Conservation (phyloP, 2,888 invertebrate genomes). For the Apamea epomidion region DNA sequence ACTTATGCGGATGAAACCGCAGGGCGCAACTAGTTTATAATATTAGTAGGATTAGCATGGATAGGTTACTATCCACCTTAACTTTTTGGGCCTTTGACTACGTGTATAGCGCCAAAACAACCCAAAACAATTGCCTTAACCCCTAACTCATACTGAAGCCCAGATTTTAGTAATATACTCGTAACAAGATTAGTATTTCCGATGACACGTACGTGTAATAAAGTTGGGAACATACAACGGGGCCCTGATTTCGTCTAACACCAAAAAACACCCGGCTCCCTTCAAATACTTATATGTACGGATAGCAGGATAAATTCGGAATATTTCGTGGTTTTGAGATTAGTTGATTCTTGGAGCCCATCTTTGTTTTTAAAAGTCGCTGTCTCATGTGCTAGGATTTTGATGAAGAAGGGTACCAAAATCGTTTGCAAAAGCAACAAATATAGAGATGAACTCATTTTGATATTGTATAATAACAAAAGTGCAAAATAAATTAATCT, state of each 20-base stretch:
- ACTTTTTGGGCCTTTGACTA: background rate
- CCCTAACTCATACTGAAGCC: slow-evolving; percentile 11
- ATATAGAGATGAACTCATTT: no score
- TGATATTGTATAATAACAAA: no score
- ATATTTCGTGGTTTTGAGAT: background rate
- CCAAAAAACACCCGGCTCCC: slow-evolving; percentile 57
- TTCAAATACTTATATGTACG: slow-evolving; percentile 26
- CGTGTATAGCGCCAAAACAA: background rate
- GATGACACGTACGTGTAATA: slow-evolving; percentile 56
- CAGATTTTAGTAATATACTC: slow-evolving; percentile 38
- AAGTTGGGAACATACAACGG: slow-evolving; percentile 37
- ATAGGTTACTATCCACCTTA: background rate
- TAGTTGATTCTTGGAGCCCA: background rate
- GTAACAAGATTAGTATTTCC: slow-evolving; percentile 47
- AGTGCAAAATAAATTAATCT: background rate
- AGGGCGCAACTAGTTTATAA: background rate
- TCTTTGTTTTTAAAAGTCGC: background rate
- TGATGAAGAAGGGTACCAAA: no score
- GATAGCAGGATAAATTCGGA: slow-evolving; percentile 14
- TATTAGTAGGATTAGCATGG: background rate
- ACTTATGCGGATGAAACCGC: no score
- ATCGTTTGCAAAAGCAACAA: background rate
- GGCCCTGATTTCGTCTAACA: slow-evolving; percentile 36
- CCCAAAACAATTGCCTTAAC: background rate
- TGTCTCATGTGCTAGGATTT: background rate